phyloP scores from a whole-genome alignment of 2,888 invertebrate species.

The Tinea semifulvella region DNA sequence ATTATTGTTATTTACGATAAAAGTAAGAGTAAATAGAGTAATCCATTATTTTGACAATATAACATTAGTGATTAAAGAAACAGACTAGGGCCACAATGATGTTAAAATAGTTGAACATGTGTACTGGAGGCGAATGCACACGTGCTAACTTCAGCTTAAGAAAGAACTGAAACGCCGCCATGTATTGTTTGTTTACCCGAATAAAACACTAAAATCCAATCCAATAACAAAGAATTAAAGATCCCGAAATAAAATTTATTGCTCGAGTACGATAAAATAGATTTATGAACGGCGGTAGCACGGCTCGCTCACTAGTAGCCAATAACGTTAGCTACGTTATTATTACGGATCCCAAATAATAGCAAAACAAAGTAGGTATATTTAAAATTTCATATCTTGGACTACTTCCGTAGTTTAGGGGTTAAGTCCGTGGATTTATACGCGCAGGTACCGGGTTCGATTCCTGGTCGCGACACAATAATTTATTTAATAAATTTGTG shows the following conservation, averaged over 20 bases:
- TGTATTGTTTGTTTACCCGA: conserved; percentile 66
- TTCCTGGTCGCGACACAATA: too few species aligned
- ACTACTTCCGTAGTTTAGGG: too few species aligned
- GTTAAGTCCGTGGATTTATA: too few species aligned
- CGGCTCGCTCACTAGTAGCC: conserved; percentile 30
- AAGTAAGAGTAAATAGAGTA: too few species aligned
- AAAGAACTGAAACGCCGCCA: conserved; percentile 52
- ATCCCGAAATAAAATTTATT: conserved; percentile 68
- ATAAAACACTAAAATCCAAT: conserved; percentile 68
- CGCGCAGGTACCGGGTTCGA: too few species aligned
- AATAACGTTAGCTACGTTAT: conserved; percentile 46
- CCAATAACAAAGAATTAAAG: conserved; percentile 68
- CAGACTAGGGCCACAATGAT: conserved; percentile 26
- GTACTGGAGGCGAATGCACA: conserved; percentile 30
- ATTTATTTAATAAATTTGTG: too few species aligned
- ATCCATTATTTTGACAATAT: too few species aligned
- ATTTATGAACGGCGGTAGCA: conserved; percentile 54
- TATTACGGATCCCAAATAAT: not conserved
- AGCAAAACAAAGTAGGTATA: too few species aligned
- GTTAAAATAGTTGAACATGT: conserved; percentile 4
- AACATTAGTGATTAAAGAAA: too few species aligned
- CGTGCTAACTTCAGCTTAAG: conserved; percentile 43
- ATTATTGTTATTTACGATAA: too few species aligned
- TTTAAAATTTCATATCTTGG: too few species aligned
- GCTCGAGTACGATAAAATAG: conserved; percentile 64